These are phyloP conservation scores for Nematopogon swammerdamellus DNA, from an alignment of 2,888 invertebrate species.

Conservation along the genomic window DNA sequence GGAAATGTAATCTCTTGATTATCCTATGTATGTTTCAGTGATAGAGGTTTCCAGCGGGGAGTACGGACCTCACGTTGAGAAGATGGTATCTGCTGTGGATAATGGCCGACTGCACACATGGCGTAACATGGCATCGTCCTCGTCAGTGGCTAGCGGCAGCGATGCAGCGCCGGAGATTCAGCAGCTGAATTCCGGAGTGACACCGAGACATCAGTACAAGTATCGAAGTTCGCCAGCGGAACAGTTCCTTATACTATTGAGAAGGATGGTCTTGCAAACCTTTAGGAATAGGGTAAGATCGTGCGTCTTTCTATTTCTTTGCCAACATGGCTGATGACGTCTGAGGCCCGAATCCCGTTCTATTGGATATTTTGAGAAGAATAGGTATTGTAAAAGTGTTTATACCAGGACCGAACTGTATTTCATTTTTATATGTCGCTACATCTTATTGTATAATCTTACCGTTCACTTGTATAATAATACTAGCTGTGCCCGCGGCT, in stretches of 20 bases:
- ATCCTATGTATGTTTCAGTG: conserved; percentile 44
- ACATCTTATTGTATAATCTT: too few species aligned
- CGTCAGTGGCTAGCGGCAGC: conserved; percentile 14
- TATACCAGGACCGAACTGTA: too few species aligned
- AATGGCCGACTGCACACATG: conserved; percentile 61
- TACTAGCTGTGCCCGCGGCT: too few species aligned
- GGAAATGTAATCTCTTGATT: too few species aligned
- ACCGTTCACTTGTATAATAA: too few species aligned
- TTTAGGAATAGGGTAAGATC: conserved; percentile 64
- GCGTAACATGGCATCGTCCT: conserved; percentile 27
- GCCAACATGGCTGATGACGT: too few species aligned
- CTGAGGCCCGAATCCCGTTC: too few species aligned
- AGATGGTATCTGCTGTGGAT: conserved; percentile 65
- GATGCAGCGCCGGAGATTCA: conserved; percentile 33
- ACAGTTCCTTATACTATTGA: conserved; percentile 66
- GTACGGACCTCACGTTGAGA: conserved; percentile 69
- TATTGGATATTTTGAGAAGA: too few species aligned
- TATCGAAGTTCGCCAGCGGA: conserved; percentile 58
- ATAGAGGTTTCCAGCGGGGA: conserved; percentile 80
- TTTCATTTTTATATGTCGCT: too few species aligned
- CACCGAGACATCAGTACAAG: conserved; percentile 48
- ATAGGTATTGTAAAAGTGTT: too few species aligned
- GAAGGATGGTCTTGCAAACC: conserved; percentile 71
- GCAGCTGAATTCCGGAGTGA: conserved; percentile 36
- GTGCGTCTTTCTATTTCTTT: too few species aligned